Base-by-base conservation (phyloP, 2,797 vertebrate species). In the Emys orbicularis region DNA sequence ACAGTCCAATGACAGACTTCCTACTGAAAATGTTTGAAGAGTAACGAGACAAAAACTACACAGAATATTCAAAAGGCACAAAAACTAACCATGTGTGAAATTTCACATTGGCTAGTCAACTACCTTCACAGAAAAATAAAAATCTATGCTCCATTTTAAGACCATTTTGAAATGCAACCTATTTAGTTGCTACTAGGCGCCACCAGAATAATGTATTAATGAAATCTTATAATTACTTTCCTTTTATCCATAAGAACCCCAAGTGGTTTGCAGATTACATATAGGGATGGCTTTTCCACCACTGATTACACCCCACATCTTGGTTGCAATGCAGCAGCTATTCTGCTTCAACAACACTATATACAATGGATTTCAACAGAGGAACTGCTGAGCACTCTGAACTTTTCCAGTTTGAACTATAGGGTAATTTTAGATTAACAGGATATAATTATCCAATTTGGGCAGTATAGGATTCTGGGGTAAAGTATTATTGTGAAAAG, bases 61-160 rank as follows among this genome's bases (percentile, higher is more conserved):
- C 4, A 2, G 19, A 88, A 85, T 49, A 93, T n/a, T 10, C 54
- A 29, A 54, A 88, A 77, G 13, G 2, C 52, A 83, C 81, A 65
- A n/a, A 92, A 79, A 76, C 12, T 47, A 76, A 74, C 41, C 23
- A 27, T 49, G 12, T 41, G 50, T 79, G 23, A 76, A 31, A 92
- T 91, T 94, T 86, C 34, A 9, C 54, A 49, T 25, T 82, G 93
- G 92, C 50, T 0, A 0, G 37, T 7, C 81, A 72, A 53, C 80
- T 34, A 13, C 68, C 79, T 96, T 87, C 12, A 72, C 8, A 59
- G 79, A 81, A 84, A 92, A 47, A 27, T 1, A 47, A 79, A 87
- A 72, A 65, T 23, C 27, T 61, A 49, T 65, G 90, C 93, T 94
- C 91, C 41, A 34, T 74, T 94, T 91, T 56, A 91, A 95, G 90